A percentile compares a stretch with the other conserved stretches of the same genome.
Evolutionary conservation across 2,113 vertebrate genomes (phyloP).

Genomic region (Australoheros scitulus): DNA sequence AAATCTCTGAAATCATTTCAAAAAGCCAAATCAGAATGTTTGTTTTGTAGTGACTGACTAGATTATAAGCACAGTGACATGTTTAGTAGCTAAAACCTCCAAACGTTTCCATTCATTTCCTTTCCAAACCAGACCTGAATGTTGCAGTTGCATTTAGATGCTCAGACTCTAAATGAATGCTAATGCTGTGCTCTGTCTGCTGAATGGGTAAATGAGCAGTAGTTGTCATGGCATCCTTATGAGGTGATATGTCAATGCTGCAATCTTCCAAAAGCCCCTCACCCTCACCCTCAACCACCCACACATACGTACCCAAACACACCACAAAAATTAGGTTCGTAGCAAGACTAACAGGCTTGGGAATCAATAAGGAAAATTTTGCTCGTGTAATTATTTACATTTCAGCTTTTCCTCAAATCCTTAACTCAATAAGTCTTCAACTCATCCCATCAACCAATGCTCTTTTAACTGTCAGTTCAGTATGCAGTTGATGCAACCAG

Average conservation of each 20-base stretch:
- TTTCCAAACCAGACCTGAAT: neutral
- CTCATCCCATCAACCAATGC: neutral
- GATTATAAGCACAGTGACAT: neutral
- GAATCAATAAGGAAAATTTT: neutral
- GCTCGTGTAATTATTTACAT: neutral
- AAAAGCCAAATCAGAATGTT: neutral
- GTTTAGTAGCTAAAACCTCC: neutral
- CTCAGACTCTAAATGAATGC: constrained; percentile 5
- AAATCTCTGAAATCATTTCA: neutral
- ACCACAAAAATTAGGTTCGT: neutral
- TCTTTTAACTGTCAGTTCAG: constrained; percentile 5
- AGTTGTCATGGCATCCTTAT: neutral
- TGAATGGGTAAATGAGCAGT: neutral
- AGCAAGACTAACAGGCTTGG: neutral
- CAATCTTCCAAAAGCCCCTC: neutral
- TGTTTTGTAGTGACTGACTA: neutral
- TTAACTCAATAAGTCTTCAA: neutral
- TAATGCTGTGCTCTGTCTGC: neutral
- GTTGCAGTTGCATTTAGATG: neutral
- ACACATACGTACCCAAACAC: neutral
- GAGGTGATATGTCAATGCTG: neutral
- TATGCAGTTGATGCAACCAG: neutral
- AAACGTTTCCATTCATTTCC: neutral
- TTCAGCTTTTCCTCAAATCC: neutral
- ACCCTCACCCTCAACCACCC: neutral